phyloP scores from a whole-genome alignment of 2,113 vertebrate genomes.

The Mastomys coucha region DNA sequence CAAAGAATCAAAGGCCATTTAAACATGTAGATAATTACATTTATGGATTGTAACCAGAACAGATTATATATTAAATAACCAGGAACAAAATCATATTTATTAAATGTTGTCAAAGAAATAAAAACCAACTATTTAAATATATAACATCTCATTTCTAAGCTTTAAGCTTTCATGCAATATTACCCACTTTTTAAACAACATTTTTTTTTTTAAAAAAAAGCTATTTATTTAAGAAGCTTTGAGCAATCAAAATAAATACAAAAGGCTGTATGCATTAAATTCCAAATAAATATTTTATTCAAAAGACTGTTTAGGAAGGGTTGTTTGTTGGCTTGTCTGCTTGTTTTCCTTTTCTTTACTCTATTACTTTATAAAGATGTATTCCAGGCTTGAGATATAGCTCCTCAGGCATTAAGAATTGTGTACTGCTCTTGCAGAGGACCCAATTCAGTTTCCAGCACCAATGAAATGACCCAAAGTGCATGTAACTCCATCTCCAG shows the following conservation, averaged over 20 bases:
- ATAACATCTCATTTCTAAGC: not conserved
- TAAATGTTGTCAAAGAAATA: not conserved
- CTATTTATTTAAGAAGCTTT: not conserved
- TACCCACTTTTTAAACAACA: not conserved
- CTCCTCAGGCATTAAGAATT: not conserved
- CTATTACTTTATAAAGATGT: not conserved
- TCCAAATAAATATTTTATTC: not conserved
- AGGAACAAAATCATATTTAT: not conserved
- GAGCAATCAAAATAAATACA: conserved; percentile 20
- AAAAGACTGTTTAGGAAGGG: not conserved
- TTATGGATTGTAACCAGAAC: not conserved
- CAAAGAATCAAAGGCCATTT: not conserved
- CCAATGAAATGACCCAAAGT: not conserved
- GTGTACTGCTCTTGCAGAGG: not conserved
- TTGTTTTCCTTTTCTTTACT: not conserved
- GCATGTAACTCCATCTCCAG: not conserved
- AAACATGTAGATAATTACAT: not conserved
- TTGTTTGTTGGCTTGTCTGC: not conserved
- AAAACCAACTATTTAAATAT: conserved; percentile 14
- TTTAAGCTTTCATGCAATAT: not conserved
- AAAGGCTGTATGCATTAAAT: not conserved
- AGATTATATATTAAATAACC: not conserved
- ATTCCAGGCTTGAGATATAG: not conserved
- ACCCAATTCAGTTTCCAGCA: not conserved
- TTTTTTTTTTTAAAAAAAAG: not conserved